A percentile compares a stretch with the other conserved stretches of the same genome.
Conservation (phyloP, 2,888 invertebrate species). For the Lithophane semibrunnea region DNA sequence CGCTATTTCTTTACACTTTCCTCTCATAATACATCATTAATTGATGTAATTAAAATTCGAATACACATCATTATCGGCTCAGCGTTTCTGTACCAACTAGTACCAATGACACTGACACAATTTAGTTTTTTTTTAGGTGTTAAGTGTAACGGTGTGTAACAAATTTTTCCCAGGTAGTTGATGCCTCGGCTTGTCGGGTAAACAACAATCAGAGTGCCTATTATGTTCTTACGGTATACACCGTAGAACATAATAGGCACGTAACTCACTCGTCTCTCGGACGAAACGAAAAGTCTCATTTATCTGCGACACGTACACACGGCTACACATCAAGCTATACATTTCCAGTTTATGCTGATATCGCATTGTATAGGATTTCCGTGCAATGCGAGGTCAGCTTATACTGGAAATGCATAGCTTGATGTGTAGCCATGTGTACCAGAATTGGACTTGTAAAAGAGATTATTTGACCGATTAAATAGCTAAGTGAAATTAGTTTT, state of each 20-base stretch:
- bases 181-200: slow-evolving; percentile 74
- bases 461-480: slow-evolving; percentile 59
- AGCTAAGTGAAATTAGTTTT: slow-evolving; percentile 38
- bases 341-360: too few relatives aligned
- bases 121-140: slow-evolving; percentile 73
- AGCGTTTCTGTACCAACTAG: slow-evolving; percentile 32
- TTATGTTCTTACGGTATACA: too few relatives aligned
- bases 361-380: too few relatives aligned
- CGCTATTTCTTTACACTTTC: slow-evolving; percentile 37
- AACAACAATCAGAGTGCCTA: slow-evolving; percentile 66
- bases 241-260: slow-evolving; percentile 72
- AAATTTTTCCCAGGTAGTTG: slow-evolving; percentile 56
- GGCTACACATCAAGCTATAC: too few relatives aligned
- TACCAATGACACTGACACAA: slow-evolving; percentile 69
- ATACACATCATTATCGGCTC: slow-evolving; percentile 38
- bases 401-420: too few relatives aligned
- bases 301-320: slow-evolving; percentile 61
- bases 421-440: too few relatives aligned
- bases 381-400: too few relatives aligned
- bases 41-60: slow-evolving; percentile 48
- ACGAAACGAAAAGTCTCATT: slow-evolving; percentile 58
- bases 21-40: slow-evolving; percentile 39
- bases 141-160: slow-evolving; percentile 74
- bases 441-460: slow-evolving; percentile 50
- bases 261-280: slow-evolving; percentile 56